A percentile compares a stretch with the other conserved stretches of the same genome.
Evolutionary conservation across 2,888 invertebrate species (phyloP).

Genomic region (Mongoloraphidia duomilia): DNA sequence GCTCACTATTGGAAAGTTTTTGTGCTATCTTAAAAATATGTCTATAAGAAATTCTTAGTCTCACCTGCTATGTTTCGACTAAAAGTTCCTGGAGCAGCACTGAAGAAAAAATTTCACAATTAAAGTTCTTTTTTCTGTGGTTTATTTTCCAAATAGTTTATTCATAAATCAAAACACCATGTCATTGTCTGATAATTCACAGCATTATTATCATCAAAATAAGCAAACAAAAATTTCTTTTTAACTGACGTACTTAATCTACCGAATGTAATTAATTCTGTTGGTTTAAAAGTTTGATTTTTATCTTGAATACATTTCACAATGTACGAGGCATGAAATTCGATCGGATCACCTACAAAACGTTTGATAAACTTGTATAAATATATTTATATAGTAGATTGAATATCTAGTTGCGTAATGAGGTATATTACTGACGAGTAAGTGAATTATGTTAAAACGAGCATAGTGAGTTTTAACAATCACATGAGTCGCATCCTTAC

Average conservation of each 20-base stretch:
- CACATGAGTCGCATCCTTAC: no score
- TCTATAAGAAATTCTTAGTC: no score
- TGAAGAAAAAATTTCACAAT: no score
- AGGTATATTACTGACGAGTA: neutral
- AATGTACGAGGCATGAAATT: slow-evolving; percentile 66
- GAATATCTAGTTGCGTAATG: neutral
- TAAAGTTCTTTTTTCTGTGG: no score
- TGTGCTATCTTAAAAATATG: no score
- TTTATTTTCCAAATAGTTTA: no score
- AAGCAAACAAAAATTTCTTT: slow-evolving; percentile 59
- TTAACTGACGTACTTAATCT: slow-evolving; percentile 63
- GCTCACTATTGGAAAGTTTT: no score
- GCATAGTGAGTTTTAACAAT: no score
- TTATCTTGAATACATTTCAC: slow-evolving; percentile 46
- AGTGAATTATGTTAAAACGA: no score
- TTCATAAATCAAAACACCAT: no score
- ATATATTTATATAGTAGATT: slow-evolving; percentile 26
- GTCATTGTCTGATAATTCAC: slow-evolving; percentile 16
- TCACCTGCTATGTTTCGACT: no score
- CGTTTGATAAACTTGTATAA: slow-evolving; percentile 21
- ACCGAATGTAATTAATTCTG: slow-evolving; percentile 50
- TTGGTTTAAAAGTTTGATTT: slow-evolving; percentile 32
- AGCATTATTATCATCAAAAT: slow-evolving; percentile 27
- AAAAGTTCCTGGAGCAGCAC: no score
- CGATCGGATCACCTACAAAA: slow-evolving; percentile 60